Conservation (phyloP, 2,797 vertebrate genomes). For the Morelia viridis region DNA sequence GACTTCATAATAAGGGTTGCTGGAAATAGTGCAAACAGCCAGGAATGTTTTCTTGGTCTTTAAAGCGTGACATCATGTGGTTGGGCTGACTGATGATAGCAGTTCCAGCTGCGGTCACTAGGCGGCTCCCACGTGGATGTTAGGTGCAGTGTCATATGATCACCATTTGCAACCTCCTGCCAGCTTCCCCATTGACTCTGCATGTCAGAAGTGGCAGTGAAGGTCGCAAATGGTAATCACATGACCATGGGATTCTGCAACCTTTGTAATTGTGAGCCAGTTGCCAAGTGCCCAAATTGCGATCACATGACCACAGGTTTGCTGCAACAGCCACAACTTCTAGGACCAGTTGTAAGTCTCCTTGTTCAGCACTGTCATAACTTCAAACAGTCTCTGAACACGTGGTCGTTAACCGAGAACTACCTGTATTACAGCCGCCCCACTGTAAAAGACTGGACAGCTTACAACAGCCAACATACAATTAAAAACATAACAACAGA, state of each 20-base stretch:
- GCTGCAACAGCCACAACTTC: not conserved
- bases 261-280: not conserved
- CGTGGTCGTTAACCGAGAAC: not conserved
- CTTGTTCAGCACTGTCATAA: not conserved
- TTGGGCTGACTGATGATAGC: not conserved
- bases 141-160: not conserved
- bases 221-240: not conserved
- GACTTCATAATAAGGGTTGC: not conserved
- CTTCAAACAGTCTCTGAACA: not conserved
- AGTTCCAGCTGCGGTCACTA: not conserved
- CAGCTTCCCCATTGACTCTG: not conserved
- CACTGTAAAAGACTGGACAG: not conserved
- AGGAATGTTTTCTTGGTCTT: not conserved
- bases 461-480: not conserved
- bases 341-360: not conserved
- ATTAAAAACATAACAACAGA: not conserved
- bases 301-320: not conserved
- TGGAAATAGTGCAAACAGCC: not conserved
- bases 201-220: not conserved
- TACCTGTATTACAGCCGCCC: not conserved
- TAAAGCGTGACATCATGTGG: not conserved
- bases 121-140: not conserved
- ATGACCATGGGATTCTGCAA: not conserved
- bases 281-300: not conserved
- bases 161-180: not conserved